These are phyloP conservation scores for Adoxophyes honmai DNA, from an alignment of 1,140 invertebrate species.

Conservation along the genomic window DNA sequence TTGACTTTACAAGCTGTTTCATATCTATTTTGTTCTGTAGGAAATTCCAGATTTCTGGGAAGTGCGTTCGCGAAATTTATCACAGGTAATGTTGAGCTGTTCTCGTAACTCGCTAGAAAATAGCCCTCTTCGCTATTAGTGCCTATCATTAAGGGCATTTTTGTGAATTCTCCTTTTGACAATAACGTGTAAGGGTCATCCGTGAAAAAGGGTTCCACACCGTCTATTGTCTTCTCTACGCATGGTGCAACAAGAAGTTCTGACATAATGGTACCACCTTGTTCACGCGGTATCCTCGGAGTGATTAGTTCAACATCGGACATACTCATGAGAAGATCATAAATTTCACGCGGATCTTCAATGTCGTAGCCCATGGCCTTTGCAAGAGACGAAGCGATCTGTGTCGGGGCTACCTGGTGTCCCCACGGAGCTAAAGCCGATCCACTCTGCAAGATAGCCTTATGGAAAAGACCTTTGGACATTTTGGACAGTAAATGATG, in stretches of 20 bases:
- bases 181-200: slow-evolving; percentile 2
- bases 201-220: slow-evolving; percentile 13
- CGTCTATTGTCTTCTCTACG: slow-evolving; percentile 8
- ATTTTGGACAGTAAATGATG: slow-evolving; percentile 63
- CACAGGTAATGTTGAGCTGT: neutral
- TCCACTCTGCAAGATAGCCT: slow-evolving; percentile 68
- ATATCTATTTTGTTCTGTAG: neutral
- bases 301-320: neutral
- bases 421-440: slow-evolving; percentile 46
- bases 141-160: slow-evolving; percentile 17
- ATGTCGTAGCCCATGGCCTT: slow-evolving; percentile 6
- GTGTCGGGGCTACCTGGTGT: slow-evolving; percentile 18
- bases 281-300: neutral
- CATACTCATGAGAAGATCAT: slow-evolving; percentile 5
- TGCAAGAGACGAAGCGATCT: slow-evolving; percentile 5
- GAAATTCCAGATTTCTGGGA: slow-evolving; percentile 5
- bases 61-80: slow-evolving; percentile 7
- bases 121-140: slow-evolving; percentile 13
- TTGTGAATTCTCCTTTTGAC: slow-evolving; percentile 5
- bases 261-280: neutral
- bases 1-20: slow-evolving; percentile 1
- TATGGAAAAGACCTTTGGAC: slow-evolving; percentile 60
- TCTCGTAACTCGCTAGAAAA: slow-evolving; percentile 10
- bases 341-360: slow-evolving; percentile 9
- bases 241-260: slow-evolving; percentile 9